Evolutionary conservation across 2,888 invertebrate species (phyloP), one percentile per base, ranked within the genome.

Genomic region (Tachystola acroxantha): DNA sequence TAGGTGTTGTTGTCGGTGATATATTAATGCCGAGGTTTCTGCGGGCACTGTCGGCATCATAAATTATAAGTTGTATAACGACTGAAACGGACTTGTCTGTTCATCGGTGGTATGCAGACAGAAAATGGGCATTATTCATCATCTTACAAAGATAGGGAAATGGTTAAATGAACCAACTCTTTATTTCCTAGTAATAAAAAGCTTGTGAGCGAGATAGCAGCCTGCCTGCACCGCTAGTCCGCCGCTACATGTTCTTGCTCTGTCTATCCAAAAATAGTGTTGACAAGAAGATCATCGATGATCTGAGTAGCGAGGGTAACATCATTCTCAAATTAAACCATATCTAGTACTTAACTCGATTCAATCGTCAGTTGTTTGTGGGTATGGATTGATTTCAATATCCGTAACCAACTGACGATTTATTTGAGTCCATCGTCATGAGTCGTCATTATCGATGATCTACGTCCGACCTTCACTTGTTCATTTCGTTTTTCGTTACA

Each of bases 141-240:
- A 20, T 20, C n/a, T n/a, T n/a, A n/a, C n/a, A n/a, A n/a, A n/a
- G n/a, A n/a, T n/a, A n/a, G n/a, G n/a, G n/a, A n/a, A n/a, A n/a
- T n/a, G n/a, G n/a, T n/a, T n/a, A n/a, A n/a, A n/a, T n/a, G n/a
- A n/a, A n/a, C n/a, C n/a, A n/a, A n/a, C n/a, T n/a, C n/a, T n/a
- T n/a, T n/a, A n/a, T n/a, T n/a, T n/a, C n/a, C n/a, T n/a, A n/a
- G n/a, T n/a, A n/a, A n/a, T n/a, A n/a, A n/a, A n/a, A n/a, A n/a
- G 16, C 6, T 3, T 16, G 20, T 35, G 48, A 46, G 57, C 36
- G 58, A 67, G 53, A 39, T 61, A 57, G 59, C 65, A 43, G 43
- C 51, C 57, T 54, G 50, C 47, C 47, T 66, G 63, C 61, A 66
- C 71, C 64, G 71, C 69, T 71, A 67, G 61, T 46, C 58, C 57